Base-by-base conservation (phyloP, 2,113 vertebrate genomes). In the Apaloderma vittatum region DNA sequence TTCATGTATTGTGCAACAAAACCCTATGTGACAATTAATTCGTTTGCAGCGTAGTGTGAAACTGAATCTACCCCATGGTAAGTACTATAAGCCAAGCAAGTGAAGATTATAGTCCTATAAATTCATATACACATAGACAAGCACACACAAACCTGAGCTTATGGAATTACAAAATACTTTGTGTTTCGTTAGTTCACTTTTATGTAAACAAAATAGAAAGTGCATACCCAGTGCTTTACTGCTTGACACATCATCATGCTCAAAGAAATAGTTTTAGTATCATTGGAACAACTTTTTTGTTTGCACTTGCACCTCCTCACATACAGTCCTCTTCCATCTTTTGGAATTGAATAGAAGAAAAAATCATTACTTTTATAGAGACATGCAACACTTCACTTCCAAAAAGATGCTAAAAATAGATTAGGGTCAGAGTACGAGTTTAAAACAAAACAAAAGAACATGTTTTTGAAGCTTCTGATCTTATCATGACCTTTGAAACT, bases 351-450 rank as follows among this genome's bases (percentile, higher is more conserved):
- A 94, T 54, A 5, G 67, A 55, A 52, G 45, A 73, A 54, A 51
- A n/a, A 62, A 34, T 36, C 40, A 40, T 55, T 74, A 34, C 29
- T 90, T 95, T 92, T 96, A 91, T 72, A 95, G 90, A 81, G 59
- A 81, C 55, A 83, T 59, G 59, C 67, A 95, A 73, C 49, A 70
- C 86, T 97, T 96, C 57, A 74, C n/a, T 82, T 95, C 85, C 89
- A 96, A 88, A 96, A 83, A 94, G 29, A 92, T 72, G 86, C 84
- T 1, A 0, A 95, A 93, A 96, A 94, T 88, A 87, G 27, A 84
- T 88, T 76, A 83, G 71, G 62, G 54, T 91, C 48, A 70, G 84
- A 88, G 34, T 34, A 86, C 0, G 0, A 94, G 49, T 55, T 95
- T 88, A 83, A 91, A 88, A 94, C 92, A 83, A 37, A 96, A 77